These are phyloP conservation scores for Gephyroberyx darwinii DNA, from an alignment of 2,797 vertebrate species.

Conservation along the genomic window DNA sequence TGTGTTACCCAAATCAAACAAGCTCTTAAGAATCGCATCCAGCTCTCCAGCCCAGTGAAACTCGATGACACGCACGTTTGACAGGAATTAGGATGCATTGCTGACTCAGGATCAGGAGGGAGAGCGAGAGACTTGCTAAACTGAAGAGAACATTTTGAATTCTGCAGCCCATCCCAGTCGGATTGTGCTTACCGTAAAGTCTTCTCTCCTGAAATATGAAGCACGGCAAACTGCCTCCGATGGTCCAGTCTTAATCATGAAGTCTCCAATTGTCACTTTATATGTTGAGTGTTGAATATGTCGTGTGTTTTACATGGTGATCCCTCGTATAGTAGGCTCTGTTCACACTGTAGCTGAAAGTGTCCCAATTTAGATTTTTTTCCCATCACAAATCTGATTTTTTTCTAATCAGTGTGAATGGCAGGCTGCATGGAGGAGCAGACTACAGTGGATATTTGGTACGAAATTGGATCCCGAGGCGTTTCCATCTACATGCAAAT, in stretches of 20 bases:
- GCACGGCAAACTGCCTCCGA: slow-evolving; percentile 1
- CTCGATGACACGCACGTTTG: not conserved
- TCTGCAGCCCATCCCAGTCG: not conserved
- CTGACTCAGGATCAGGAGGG: slow-evolving; percentile 19
- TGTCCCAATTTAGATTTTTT: no score
- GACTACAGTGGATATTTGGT: no score
- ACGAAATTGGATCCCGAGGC: no score
- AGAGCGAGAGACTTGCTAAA: not conserved
- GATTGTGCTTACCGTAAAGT: not conserved
- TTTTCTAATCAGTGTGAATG: no score
- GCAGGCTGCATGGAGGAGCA: no score
- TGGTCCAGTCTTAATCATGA: slow-evolving; percentile 2
- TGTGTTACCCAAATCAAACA: slow-evolving; percentile 4
- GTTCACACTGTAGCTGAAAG: no score
- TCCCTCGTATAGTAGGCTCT: no score
- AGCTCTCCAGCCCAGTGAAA: slow-evolving; percentile 6
- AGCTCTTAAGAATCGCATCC: not conserved
- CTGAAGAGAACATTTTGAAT: slow-evolving; percentile 1
- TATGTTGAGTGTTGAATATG: no score
- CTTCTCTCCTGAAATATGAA: not conserved
- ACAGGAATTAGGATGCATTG: slow-evolving; percentile 13
- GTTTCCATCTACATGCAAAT: no score
- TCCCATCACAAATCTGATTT: no score
- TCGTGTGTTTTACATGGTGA: no score
- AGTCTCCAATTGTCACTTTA: not conserved